Evolutionary conservation across 2,888 invertebrate species (phyloP), one percentile per base, ranked within the genome.

Genomic region (Pristionchus entomophagus): DNA sequence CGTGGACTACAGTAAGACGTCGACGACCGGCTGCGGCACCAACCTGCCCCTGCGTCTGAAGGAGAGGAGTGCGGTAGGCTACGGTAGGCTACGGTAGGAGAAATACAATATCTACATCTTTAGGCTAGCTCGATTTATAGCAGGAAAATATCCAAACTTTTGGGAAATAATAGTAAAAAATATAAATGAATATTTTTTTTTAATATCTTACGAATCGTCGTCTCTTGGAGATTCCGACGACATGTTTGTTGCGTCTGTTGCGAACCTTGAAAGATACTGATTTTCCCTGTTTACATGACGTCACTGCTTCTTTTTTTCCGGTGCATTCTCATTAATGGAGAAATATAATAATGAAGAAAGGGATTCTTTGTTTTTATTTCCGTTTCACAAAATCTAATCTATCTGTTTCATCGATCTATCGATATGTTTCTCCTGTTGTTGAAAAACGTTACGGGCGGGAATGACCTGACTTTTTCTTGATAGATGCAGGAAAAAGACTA

Each of bases 131-230:
- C n/a, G n/a, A n/a, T n/a, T n/a, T n/a, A n/a, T n/a, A n/a, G n/a
- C n/a, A n/a, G n/a, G n/a, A n/a, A n/a, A n/a, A n/a, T n/a, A n/a
- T n/a, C n/a, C n/a, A n/a, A n/a, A n/a, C n/a, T n/a, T n/a, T n/a
- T n/a, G n/a, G n/a, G n/a, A n/a, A n/a, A n/a, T n/a, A n/a, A n/a
- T n/a, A n/a, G n/a, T n/a, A n/a, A n/a, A n/a, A n/a, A n/a, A n/a
- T n/a, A n/a, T n/a, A n/a, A n/a, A n/a, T n/a, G n/a, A n/a, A n/a
- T n/a, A n/a, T n/a, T n/a, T n/a, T n/a, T n/a, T n/a, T n/a, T n/a
- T n/a, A n/a, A n/a, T n/a, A n/a, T n/a, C n/a, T n/a, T 77, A 80
- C 78, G 35, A 32, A 80, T 51, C 26, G n/a, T 51, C 78, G 29
- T 32, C 78, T 6, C 22, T 29, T 51, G 32, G 78, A 80, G 78